Percentiles rank a stretch among this genome's conserved stretches.
These are phyloP conservation scores for Haemorhous mexicanus DNA, from an alignment of 2,113 vertebrate species.

Conservation along the genomic window DNA sequence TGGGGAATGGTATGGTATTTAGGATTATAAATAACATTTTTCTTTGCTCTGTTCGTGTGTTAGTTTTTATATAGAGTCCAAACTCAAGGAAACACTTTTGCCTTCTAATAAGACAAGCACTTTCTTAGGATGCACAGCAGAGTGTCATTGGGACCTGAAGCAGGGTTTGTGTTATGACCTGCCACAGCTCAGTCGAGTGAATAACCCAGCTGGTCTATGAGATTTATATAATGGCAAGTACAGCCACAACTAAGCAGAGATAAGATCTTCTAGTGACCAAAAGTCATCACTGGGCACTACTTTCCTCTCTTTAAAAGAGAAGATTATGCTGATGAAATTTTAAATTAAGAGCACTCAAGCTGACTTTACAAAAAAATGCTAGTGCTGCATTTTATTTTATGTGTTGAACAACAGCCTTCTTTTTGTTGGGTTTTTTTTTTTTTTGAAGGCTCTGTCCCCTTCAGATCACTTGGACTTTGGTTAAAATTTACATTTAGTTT, in stretches of 20 bases:
- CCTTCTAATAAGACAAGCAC: background rate
- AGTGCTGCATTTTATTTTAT: background rate
- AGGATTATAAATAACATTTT: constrained; percentile 73
- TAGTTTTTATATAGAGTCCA: constrained; percentile 6
- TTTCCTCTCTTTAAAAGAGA: background rate
- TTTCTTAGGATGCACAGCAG: background rate
- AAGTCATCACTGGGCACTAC: background rate
- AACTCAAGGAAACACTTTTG: constrained; percentile 8
- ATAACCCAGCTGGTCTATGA: background rate
- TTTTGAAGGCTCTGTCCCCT: background rate
- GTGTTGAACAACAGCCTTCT: background rate
- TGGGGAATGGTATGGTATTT: constrained; percentile 72
- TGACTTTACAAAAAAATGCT: background rate
- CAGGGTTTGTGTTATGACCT: background rate
- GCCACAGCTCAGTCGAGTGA: background rate
- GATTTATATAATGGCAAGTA: background rate
- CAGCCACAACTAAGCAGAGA: background rate
- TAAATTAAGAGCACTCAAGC: background rate
- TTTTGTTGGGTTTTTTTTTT: background rate
- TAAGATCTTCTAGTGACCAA: background rate
- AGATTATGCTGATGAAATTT: background rate
- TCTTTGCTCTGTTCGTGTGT: constrained; percentile 39
- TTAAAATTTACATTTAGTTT: background rate
- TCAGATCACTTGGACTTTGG: background rate
- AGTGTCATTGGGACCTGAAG: background rate